phyloP scores from a whole-genome alignment of 2,113 vertebrate genomes.

The Syngnathus floridae region DNA sequence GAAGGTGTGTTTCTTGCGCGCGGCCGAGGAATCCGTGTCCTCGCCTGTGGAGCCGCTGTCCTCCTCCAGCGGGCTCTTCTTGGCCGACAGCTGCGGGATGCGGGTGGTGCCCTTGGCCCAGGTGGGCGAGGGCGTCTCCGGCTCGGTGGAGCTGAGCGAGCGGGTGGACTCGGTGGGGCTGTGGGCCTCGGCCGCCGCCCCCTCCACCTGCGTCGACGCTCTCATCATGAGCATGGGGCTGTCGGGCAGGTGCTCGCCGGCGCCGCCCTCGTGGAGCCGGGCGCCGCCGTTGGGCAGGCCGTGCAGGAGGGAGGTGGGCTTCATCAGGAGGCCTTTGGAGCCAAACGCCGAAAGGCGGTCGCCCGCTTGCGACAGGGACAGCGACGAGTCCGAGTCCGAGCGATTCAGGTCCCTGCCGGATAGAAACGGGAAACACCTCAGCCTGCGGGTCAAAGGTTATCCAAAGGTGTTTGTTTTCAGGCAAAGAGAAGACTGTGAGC shows the following conservation, averaged over 20 bases:
- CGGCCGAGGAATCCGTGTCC: constrained; percentile 83
- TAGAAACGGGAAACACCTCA: neutral
- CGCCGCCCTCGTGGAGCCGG: constrained; percentile 62
- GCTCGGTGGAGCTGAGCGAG: constrained; percentile 90
- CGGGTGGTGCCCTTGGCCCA: constrained; percentile 69
- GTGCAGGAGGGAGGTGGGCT: constrained; percentile 74
- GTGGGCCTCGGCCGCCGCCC: constrained; percentile 81
- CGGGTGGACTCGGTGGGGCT: constrained; percentile 82
- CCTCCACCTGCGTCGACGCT: constrained; percentile 70
- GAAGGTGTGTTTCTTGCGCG: constrained; percentile 93
- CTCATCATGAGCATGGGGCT: constrained; percentile 83
- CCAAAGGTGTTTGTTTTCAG: constrained; percentile 51
- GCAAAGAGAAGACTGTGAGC: constrained; percentile 22
- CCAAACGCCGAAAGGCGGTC: constrained; percentile 73
- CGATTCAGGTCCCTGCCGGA: constrained; percentile 81
- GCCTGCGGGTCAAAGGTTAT: too few species aligned
- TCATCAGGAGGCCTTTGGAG: constrained; percentile 72
- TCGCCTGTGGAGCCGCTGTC: constrained; percentile 89
- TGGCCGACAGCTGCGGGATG: constrained; percentile 87
- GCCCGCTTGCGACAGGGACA: constrained; percentile 84
- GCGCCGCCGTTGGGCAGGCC: constrained; percentile 75
- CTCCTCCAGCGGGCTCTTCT: constrained; percentile 87
- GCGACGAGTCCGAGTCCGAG: constrained; percentile 91
- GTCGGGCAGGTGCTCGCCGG: constrained; percentile 68
- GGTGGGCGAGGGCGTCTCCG: constrained; percentile 83